Percentiles rank a stretch among this genome's conserved stretches.
These are phyloP conservation scores for Panagrolaimus sp. DNA, from an alignment of 1,140 invertebrate genomes.

Conservation along the genomic window DNA sequence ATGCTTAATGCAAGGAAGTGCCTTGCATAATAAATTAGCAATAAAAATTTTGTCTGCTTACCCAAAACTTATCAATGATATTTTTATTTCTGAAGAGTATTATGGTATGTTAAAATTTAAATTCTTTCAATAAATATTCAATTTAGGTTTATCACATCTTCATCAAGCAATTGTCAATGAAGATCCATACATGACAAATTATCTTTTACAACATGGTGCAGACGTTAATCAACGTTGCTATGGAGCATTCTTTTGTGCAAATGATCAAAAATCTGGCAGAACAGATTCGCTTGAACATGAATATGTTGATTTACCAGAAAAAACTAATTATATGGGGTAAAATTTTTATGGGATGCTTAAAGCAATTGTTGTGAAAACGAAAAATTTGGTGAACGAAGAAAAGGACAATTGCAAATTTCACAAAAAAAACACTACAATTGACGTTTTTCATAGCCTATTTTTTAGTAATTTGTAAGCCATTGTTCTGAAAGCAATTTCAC, in stretches of 20 bases:
- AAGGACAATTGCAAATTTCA: too few species aligned
- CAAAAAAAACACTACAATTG: too few species aligned
- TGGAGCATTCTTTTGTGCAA: constrained; percentile 91
- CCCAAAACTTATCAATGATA: constrained; percentile 89
- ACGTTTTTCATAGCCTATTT: too few species aligned
- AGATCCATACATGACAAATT: constrained; percentile 93
- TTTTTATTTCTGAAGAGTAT: constrained; percentile 91
- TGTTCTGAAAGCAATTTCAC: too few species aligned
- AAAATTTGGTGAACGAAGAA: too few species aligned
- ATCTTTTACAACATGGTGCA: constrained; percentile 80
- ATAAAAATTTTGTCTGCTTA: constrained; percentile 80
- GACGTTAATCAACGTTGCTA: constrained; percentile 81
- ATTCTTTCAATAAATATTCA: too few species aligned
- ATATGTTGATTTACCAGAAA: constrained; percentile 74
- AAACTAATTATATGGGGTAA: constrained; percentile 88
- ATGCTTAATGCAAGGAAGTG: constrained; percentile 81
- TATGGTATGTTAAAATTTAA: constrained; percentile 69
- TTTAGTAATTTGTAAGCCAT: too few species aligned
- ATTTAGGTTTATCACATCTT: constrained; percentile 61
- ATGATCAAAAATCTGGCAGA: constrained; percentile 87
- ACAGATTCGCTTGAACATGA: constrained; percentile 82
- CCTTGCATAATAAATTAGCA: constrained; percentile 82
- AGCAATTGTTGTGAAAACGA: too few species aligned
- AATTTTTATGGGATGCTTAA: background rate
- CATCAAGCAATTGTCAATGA: constrained; percentile 98